These are phyloP conservation scores for Chunga burmeisteri DNA, from an alignment of 2,113 vertebrate genomes.

Conservation along the genomic window DNA sequence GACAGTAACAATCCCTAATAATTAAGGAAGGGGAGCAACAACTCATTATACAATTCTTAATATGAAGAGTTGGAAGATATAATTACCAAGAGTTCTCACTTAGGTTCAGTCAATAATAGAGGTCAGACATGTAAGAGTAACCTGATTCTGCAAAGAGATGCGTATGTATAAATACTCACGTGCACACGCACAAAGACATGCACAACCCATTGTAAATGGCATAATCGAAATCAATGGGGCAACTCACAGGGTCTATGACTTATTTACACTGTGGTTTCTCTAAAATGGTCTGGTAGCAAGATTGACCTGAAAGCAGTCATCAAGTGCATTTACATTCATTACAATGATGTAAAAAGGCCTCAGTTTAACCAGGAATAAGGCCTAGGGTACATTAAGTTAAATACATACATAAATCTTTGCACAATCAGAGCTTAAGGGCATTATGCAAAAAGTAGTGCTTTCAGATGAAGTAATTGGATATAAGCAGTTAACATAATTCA, in stretches of 20 bases:
- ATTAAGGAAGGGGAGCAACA: neutral
- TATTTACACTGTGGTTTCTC: neutral
- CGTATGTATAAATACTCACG: neutral
- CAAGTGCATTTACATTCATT: neutral
- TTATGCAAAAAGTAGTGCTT: neutral
- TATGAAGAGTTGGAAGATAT: neutral
- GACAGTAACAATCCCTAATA: neutral
- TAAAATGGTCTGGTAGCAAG: neutral
- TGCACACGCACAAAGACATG: neutral
- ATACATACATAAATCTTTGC: neutral
- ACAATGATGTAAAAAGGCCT: neutral
- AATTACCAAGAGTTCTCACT: neutral
- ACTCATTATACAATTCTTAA: neutral
- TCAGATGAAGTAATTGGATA: neutral
- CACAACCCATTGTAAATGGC: neutral
- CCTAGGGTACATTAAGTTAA: neutral
- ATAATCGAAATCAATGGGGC: neutral
- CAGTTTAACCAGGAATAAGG: neutral
- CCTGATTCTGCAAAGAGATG: neutral
- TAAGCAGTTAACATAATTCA: neutral
- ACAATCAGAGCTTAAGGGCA: neutral
- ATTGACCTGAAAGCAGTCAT: neutral
- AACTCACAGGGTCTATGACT: neutral
- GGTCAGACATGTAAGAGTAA: neutral
- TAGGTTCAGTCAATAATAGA: neutral